Percentiles rank a stretch among this genome's conserved stretches.
Evolutionary conservation across 2,113 vertebrate species (phyloP).

Genomic region (Ciconia maguari): DNA sequence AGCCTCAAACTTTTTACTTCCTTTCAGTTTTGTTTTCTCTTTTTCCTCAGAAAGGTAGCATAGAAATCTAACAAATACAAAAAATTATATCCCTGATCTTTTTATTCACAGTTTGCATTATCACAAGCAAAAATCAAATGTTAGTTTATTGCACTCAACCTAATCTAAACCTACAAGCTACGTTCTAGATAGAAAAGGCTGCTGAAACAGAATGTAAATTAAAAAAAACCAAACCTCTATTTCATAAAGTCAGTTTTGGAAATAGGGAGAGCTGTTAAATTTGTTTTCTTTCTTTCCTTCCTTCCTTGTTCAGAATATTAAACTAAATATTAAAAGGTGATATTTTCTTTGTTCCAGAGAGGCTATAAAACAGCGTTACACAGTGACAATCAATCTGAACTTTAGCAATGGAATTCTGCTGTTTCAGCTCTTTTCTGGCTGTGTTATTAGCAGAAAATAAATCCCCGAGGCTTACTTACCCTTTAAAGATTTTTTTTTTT

Average conservation of each 20-base stretch:
- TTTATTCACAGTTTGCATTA: not conserved
- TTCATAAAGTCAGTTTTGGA: not conserved
- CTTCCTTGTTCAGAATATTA: constrained; percentile 29
- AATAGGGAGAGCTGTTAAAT: not conserved
- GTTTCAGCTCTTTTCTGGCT: constrained; percentile 58
- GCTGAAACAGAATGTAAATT: not conserved
- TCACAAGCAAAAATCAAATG: not conserved
- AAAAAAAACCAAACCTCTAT: not conserved
- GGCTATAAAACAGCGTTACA: not conserved
- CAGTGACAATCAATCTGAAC: constrained; percentile 55
- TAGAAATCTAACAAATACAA: not conserved
- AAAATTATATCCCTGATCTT: not conserved
- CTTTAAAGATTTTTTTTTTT: constrained; percentile 12
- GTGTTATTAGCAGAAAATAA: constrained; percentile 60
- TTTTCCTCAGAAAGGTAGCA: not conserved
- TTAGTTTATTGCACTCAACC: not conserved
- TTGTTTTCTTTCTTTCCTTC: not conserved
- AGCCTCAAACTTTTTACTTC: not conserved
- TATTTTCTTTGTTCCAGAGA: constrained; percentile 55
- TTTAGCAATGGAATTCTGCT: constrained; percentile 42
- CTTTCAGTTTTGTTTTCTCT: not conserved
- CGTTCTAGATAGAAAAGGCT: not conserved
- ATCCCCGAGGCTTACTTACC: constrained; percentile 50
- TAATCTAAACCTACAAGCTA: not conserved
- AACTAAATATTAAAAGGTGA: constrained; percentile 43